Evolutionary conservation across 1,140 invertebrate species (phyloP), one percentile per base, ranked within the genome.

Genomic region (Eubasilissa regina): DNA sequence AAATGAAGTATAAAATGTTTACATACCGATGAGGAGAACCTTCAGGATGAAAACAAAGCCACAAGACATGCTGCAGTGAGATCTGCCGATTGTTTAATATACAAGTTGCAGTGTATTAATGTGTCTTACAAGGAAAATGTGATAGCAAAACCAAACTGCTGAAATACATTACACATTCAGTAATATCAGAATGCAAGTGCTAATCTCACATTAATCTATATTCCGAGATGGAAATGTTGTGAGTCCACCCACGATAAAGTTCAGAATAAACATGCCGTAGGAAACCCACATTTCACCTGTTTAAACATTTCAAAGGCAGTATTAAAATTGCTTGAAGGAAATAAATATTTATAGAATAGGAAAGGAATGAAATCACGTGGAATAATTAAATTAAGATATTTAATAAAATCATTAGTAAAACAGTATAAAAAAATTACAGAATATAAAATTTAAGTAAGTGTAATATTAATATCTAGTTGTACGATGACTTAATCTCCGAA

Each of bases 401-500:
- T 74, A 74, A 56, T 74, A 74, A 56, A 47, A 56, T 56, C 55
- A 45, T 74, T 74, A 25, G 55, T 74, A 47, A 64, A 75, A 75
- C 55, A 64, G 75, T 77, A 77, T 62, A 77, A 77, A 77, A 76
- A 48, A 75, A 66, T 64, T 35, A 53, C 44, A 75, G 75, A 68
- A 77, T 64, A 77, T 64, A 48, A 77, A 77, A 55, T 51, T 66
- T 44, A 48, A 77, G 47, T 78, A 72, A 53, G 56, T 70, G 17
- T 70, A 53, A 70, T 10, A 53, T 78, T 70, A 78, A 44, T 19
- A 44, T 15, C 13, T 56, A 8, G 1, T 48, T 43, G n/a, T 76
- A 19, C 0, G 45, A 53, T 25, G 43, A 19, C 10, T 91, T 94
- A 95, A 88, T 95, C 94, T 76, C 94, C 94, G 89, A 95, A 95